Evolutionary conservation across 2,113 vertebrate genomes (phyloP).

Genomic region (Ramphastos sulfuratus): DNA sequence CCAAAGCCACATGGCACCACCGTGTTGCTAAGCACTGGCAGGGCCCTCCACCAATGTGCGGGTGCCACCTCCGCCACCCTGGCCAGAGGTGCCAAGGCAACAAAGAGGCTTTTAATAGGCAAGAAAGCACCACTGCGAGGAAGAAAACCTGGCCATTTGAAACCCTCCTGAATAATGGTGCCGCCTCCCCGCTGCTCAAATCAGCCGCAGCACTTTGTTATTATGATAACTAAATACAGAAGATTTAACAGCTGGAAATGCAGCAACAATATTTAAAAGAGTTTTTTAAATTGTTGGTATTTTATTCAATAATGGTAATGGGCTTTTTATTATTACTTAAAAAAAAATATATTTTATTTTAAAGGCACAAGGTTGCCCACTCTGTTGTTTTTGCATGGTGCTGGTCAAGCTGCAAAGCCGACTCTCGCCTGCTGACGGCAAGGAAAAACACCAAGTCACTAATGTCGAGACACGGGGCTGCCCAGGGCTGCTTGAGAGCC

Average conservation of each 20-base stretch:
- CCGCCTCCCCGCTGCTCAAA: constrained; percentile 74
- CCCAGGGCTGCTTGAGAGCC: neutral
- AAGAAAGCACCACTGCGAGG: constrained; percentile 50
- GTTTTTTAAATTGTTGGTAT: constrained; percentile 66
- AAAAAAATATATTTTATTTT: constrained; percentile 2
- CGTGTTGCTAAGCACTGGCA: neutral
- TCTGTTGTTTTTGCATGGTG: neutral
- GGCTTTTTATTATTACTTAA: neutral
- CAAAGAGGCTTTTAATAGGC: constrained; percentile 42
- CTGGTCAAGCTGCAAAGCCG: neutral
- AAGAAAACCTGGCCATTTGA: constrained; percentile 61
- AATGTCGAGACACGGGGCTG: neutral
- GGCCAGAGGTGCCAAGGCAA: constrained; percentile 45
- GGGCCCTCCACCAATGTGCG: neutral
- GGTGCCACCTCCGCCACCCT: constrained; percentile 14
- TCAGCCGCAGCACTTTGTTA: constrained; percentile 75
- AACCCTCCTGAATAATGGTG: constrained; percentile 65
- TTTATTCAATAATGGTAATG: constrained; percentile 72
- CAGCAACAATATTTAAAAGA: constrained; percentile 76
- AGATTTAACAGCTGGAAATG: constrained; percentile 78
- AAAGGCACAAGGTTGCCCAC: constrained; percentile 40
- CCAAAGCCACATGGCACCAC: neutral
- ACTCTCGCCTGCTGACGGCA: constrained; percentile 14
- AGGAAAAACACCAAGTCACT: neutral
- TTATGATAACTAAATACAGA: constrained; percentile 76